Evolutionary conservation across 64 coral and sea anemone genomes (phyloP), one percentile per base, ranked within the genome.

Genomic region (Pachyseris speciosa): DNA sequence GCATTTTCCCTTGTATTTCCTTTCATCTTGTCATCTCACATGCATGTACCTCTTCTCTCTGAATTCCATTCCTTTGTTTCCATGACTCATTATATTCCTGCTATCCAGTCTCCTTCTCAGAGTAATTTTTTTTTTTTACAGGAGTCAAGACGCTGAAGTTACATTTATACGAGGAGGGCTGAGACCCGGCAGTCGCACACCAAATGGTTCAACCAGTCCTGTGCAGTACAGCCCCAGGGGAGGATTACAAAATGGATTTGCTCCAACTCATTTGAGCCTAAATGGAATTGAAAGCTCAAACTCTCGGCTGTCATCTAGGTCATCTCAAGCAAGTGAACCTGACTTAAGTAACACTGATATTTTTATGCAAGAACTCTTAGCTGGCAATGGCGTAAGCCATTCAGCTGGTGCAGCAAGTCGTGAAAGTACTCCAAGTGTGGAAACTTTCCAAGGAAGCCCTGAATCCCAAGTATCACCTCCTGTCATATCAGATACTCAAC

Each of bases 281-380:
- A 39, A 61, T 15, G 53, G 77, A 22, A 61, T 63, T 39, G 77
- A 81, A 34, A 81, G 63, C 30, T 81, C 20, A 25, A 81, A 36
- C 53, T 81, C 77, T 63, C 77, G 7, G 5, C 29, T 30, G 20
- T 81, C 77, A 40, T 90, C 88, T 12, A 75, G 63, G 55, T 80
- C 75, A 5, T 90, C 88, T 25, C 63, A 28, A 19, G 75, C 31
- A 49, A 85, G 83, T 70, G 66, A 45, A 48, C 38, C 55, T 48
- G 86, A 89, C 60, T 77, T 89, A 6, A 78, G 86, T 47, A 89
- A 89, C 61, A 89, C 72, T 47, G 86, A 89, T 49, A 66, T 66
- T 34, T 75, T 80, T 64, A 52, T 90, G 37, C 78, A 80, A 53
- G 88, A 80, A 37, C 63, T 90, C 44, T 19, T 80, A 11, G 74